Conservation (phyloP, 53 echinoderm and acorn worm genomes). For the Apostichopus leukothele region DNA sequence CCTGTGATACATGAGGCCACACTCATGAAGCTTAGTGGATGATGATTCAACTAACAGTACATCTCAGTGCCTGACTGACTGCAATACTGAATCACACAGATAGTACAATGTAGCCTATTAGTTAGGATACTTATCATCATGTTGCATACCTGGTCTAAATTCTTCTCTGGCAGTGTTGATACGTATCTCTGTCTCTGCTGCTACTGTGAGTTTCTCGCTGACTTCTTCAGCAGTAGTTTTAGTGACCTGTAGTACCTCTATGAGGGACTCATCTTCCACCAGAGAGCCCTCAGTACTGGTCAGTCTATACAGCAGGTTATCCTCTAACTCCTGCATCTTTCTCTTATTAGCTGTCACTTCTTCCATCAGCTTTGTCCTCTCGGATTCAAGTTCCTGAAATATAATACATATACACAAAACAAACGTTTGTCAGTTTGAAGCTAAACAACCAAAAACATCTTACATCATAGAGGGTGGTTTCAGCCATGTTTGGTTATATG, state of each 20-base stretch:
- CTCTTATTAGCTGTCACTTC: slow-evolving; percentile 98
- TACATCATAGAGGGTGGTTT: too few species aligned
- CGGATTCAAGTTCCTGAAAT: slow-evolving; percentile 87
- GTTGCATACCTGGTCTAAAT: slow-evolving; percentile 84
- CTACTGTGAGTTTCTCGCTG: slow-evolving; percentile 92
- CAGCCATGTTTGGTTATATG: too few species aligned
- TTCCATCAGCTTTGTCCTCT: slow-evolving; percentile 96
- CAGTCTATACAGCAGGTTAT: slow-evolving; percentile 91
- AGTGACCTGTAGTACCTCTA: slow-evolving; percentile 94
- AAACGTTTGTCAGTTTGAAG: too few species aligned
- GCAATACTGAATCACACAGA: too few species aligned
- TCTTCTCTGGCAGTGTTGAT: slow-evolving; percentile 98
- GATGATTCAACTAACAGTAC: too few species aligned
- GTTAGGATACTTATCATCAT: too few species aligned
- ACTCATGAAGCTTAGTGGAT: too few species aligned
- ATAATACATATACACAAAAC: too few species aligned
- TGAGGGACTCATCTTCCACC: slow-evolving; percentile 97
- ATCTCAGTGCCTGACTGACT: too few species aligned
- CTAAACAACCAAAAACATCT: too few species aligned
- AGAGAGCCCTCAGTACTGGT: slow-evolving; percentile 97
- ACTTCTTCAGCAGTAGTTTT: slow-evolving; percentile 98
- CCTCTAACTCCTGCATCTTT: slow-evolving; percentile 96
- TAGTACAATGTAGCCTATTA: too few species aligned
- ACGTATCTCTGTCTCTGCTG: slow-evolving; percentile 95
- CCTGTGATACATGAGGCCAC: too few species aligned